These are phyloP conservation scores for Oedothorax gibbosus DNA, from an alignment of 1,140 invertebrate genomes.

Conservation along the genomic window DNA sequence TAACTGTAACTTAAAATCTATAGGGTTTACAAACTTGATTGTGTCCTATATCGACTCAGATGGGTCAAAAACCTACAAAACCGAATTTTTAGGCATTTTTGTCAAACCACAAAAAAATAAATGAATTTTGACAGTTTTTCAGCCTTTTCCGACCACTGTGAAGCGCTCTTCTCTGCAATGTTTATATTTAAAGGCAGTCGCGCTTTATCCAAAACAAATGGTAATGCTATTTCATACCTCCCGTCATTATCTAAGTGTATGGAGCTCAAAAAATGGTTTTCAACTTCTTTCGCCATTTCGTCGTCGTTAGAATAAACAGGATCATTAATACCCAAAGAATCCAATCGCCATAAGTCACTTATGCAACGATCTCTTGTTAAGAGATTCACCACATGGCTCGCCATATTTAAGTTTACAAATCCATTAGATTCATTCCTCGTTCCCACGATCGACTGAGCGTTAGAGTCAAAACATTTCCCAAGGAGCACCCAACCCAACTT, in stretches of 20 bases:
- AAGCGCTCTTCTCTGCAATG: not conserved
- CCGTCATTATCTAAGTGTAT: not conserved
- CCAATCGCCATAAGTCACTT: slow-evolving; percentile 9
- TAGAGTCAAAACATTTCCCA: slow-evolving; percentile 7
- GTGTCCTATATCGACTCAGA: too few species aligned
- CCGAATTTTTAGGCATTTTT: too few species aligned
- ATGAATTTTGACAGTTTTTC: too few species aligned
- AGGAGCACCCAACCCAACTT: slow-evolving; percentile 2
- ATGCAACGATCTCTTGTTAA: not conserved
- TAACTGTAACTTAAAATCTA: too few species aligned
- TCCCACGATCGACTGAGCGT: too few species aligned
- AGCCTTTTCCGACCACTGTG: too few species aligned
- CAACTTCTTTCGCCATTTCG: not conserved
- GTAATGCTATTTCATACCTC: slow-evolving; percentile 23
- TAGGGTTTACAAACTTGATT: too few species aligned
- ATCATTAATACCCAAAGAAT: slow-evolving; percentile 27
- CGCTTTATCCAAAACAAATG: slow-evolving; percentile 17
- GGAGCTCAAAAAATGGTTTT: slow-evolving; percentile 25
- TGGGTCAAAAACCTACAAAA: too few species aligned
- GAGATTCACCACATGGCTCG: not conserved
- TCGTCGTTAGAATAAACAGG: not conserved
- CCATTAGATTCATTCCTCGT: too few species aligned
- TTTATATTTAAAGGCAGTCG: not conserved
- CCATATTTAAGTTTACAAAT: too few species aligned
- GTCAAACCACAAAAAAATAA: too few species aligned